Conservation (phyloP, 2,888 invertebrate species). For the Eubasilissa splendida region DNA sequence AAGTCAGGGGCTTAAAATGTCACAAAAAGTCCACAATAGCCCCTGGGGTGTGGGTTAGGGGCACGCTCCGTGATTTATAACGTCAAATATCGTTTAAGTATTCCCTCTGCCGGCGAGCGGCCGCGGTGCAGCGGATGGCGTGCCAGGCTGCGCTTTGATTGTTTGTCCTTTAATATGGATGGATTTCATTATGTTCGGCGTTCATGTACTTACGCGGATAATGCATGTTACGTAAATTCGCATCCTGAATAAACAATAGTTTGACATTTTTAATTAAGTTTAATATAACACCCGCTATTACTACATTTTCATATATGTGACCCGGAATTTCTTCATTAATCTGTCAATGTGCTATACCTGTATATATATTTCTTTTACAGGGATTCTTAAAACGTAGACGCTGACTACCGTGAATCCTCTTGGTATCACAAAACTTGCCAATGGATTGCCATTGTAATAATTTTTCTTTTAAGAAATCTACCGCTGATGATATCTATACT, state of each 20-base stretch:
- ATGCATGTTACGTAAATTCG: conserved; percentile 2
- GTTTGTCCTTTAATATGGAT: conserved; percentile 24
- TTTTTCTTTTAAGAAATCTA: no score
- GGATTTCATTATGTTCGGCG: conserved; percentile 18
- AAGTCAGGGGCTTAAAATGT: conserved; percentile 50
- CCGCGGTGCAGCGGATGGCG: neutral
- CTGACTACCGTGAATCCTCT: no score
- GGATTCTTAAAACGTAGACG: no score
- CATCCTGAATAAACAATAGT: conserved; percentile 7
- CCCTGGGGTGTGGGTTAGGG: conserved; percentile 13
- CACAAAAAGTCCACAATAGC: conserved; percentile 40
- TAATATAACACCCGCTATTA: no score
- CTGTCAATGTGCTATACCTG: no score
- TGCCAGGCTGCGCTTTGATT: conserved; percentile 13
- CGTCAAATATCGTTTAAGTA: conserved; percentile 49
- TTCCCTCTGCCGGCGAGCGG: conserved; percentile 41
- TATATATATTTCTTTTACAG: no score
- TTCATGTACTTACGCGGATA: neutral
- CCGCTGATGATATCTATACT: no score
- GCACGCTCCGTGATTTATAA: conserved; percentile 52
- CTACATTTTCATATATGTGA: no score
- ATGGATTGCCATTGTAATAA: no score
- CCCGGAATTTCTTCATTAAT: no score
- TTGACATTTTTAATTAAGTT: neutral
- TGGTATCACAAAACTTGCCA: no score